Evolutionary conservation across 2,113 vertebrate species (phyloP).

Genomic region (Urocolius indicus): DNA sequence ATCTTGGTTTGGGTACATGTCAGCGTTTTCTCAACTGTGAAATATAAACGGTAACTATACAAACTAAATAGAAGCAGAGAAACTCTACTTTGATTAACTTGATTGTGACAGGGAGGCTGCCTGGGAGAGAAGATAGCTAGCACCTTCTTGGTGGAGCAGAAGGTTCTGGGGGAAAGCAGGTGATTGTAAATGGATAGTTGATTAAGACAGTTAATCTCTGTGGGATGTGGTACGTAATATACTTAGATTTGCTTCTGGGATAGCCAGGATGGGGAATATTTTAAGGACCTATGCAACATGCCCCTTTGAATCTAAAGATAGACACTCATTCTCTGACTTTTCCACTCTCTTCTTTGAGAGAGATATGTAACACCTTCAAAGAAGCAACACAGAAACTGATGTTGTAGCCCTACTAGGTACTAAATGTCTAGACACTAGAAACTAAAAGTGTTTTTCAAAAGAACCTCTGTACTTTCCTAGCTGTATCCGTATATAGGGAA

Average conservation of each 20-base stretch:
- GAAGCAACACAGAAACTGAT: no score
- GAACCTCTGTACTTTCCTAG: neutral
- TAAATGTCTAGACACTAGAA: no score
- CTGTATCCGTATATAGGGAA: neutral
- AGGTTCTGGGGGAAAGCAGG: neutral
- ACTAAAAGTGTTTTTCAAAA: neutral
- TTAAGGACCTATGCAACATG: neutral
- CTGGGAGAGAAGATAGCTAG: neutral
- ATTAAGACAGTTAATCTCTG: neutral
- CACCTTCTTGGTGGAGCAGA: neutral
- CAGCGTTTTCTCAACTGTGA: neutral
- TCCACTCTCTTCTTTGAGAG: no score
- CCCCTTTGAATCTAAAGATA: neutral
- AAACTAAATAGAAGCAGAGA: neutral
- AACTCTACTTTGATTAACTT: neutral
- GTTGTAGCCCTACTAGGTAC: no score
- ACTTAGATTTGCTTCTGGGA: neutral
- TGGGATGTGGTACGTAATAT: neutral
- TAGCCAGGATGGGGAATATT: neutral
- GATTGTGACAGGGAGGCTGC: neutral
- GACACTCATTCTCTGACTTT: no score
- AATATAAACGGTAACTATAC: neutral
- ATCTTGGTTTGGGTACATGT: neutral
- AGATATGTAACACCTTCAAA: no score
- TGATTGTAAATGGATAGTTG: neutral